These are phyloP conservation scores for Hippocampus barbouri DNA, from an alignment of 2,113 vertebrate genomes.

Conservation along the genomic window DNA sequence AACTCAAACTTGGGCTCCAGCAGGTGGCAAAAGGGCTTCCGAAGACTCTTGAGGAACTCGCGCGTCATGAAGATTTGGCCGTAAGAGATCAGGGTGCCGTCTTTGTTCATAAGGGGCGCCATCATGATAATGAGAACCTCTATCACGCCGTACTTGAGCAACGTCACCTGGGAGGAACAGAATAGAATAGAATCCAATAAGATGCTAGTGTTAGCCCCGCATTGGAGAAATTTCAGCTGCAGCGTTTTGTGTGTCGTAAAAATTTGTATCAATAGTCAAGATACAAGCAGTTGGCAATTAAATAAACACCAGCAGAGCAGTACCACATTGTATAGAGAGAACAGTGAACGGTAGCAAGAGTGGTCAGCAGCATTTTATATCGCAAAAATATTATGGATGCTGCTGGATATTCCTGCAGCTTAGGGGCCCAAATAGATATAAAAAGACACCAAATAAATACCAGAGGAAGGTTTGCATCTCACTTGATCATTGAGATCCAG, in stretches of 20 bases:
- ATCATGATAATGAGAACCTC: slow-evolving; percentile 96
- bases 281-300: no score
- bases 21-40: slow-evolving; percentile 95
- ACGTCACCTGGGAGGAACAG: slow-evolving; percentile 75
- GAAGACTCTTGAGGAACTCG: slow-evolving; percentile 95
- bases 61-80: slow-evolving; percentile 98
- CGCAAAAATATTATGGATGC: no score
- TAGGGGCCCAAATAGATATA: not conserved
- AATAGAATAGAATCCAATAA: not conserved
- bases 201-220: not conserved
- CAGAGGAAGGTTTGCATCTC: slow-evolving; percentile 5
- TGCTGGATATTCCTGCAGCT: no score
- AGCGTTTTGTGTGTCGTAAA: not conserved
- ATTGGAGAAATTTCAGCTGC: not conserved
- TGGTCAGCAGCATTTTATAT: no score
- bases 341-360: no score
- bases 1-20: slow-evolving; percentile 99
- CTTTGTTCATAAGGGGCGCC: slow-evolving; percentile 97
- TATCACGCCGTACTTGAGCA: slow-evolving; percentile 95
- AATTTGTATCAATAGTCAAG: no score
- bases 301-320: no score
- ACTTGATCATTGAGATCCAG: slow-evolving; percentile 96
- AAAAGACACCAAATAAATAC: not conserved
- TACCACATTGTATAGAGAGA: no score
- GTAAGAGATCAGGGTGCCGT: slow-evolving; percentile 91